Base-by-base conservation (phyloP, 2,113 vertebrate species). In the Cepphus grylle region DNA sequence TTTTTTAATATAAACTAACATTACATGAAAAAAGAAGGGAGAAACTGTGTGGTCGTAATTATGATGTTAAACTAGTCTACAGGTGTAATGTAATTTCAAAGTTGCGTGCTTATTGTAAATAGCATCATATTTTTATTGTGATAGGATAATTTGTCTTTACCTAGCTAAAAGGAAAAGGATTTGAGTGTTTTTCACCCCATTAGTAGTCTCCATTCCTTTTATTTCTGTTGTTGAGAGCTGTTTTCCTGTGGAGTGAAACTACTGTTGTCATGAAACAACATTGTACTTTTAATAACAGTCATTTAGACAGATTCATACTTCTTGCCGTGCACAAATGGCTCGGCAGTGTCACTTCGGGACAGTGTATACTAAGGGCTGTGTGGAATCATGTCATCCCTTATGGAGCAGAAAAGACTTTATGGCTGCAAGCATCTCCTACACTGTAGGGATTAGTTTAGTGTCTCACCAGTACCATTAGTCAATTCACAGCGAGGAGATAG, bases 291-390 rank as follows among this genome's bases (percentile, higher is more conserved):
- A 94, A 82, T 82, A 92, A 85, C 58, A 87, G 81, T 79, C 56
- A 85, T 95, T 94, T 93, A 85, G 66, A 61, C 49, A 85, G 53
- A 91, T 61, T 82, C 66, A 26, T 82, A 45, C 49, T 85, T 93
- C 88, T 74, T 93, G 74, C 92, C 94, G 93, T 80, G 90, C 81
- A 23, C 14, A 95, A 95, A 95, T 55, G 77, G 61, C 45, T 82
- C 40, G 34, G 53, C 56, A 58, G 19, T 78, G 77, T 96, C 92
- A 85, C 45, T 94, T 96, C 84, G 85, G 91, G 89, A 96, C 91
- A 91, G 21, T 2, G 0, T 30, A 8, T 26, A 56, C 23, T 25
- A n/a, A 65, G 16, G 77, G 56, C 40, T 93, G 30, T 36, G 5
- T 12, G 9, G 29, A 90, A 56, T 76, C 84, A 65, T 52, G 47